phyloP scores from a whole-genome alignment of 1,140 invertebrate species.

The Drosophila rufa region DNA sequence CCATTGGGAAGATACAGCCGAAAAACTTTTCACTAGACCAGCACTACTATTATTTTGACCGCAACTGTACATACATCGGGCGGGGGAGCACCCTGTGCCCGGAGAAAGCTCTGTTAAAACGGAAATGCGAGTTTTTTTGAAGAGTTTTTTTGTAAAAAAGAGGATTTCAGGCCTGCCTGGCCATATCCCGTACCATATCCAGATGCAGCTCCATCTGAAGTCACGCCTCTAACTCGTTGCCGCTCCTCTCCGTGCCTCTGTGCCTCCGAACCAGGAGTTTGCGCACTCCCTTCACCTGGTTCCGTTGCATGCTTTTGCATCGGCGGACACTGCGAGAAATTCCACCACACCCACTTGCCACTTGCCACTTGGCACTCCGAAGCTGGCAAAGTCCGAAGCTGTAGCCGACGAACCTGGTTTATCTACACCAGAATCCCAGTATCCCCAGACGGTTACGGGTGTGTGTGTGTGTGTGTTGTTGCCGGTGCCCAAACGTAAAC shows the following conservation, averaged over 20 bases:
- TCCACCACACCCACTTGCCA: conserved; percentile 39
- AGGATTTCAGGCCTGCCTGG: neutral
- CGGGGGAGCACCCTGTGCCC: neutral
- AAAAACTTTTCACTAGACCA: no score
- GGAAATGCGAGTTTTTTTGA: neutral
- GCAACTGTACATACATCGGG: neutral
- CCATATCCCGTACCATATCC: neutral
- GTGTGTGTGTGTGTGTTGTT: conserved; percentile 27
- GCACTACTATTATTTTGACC: no score
- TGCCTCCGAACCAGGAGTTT: conserved; percentile 15
- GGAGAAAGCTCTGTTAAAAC: neutral
- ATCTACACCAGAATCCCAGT: conserved; percentile 25
- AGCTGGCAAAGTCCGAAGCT: neutral
- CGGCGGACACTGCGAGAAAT: conserved; percentile 20
- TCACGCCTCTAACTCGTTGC: conserved; percentile 26
- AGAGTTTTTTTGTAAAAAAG: neutral
- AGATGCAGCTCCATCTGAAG: conserved; percentile 19
- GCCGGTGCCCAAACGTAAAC: conserved; percentile 61
- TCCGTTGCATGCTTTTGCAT: conserved; percentile 35
- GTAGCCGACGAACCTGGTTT: conserved; percentile 12
- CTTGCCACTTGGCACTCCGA: neutral
- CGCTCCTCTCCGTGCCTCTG: conserved; percentile 12
- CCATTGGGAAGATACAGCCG: no score
- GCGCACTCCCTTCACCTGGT: conserved; percentile 26
- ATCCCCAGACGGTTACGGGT: neutral